Evolutionary conservation across 2,797 vertebrate genomes (phyloP).

Genomic region (Poeciliopsis turneri): DNA sequence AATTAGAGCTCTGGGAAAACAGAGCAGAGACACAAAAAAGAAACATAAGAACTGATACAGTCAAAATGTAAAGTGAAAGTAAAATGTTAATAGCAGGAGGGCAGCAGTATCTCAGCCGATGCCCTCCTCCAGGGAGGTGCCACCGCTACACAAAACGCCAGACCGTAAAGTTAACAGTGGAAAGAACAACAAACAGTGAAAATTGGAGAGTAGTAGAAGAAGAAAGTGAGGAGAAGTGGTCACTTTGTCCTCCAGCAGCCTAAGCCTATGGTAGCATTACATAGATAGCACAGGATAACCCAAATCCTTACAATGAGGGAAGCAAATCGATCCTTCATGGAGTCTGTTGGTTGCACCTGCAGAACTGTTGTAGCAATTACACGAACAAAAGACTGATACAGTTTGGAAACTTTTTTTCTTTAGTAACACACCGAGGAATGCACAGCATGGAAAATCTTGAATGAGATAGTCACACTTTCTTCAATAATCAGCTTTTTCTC

Average conservation of each 20-base stretch:
- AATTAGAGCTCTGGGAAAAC: neutral
- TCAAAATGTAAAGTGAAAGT: neutral
- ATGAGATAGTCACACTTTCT: conserved; percentile 30
- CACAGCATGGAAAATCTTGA: conserved; percentile 17
- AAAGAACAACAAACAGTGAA: neutral
- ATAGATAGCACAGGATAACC: too few species aligned
- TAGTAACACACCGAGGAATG: conserved; percentile 18
- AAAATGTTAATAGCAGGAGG: neutral
- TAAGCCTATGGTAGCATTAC: too few species aligned
- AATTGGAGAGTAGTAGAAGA: neutral
- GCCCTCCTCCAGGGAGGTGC: neutral
- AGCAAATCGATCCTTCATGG: neutral
- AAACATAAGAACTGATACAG: neutral
- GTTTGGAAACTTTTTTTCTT: conserved; percentile 15
- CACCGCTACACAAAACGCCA: neutral
- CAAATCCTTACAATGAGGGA: too few species aligned
- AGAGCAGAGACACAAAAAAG: too few species aligned
- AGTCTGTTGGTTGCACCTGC: conserved; percentile 1
- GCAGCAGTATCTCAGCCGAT: neutral
- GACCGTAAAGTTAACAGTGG: neutral
- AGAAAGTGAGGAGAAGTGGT: neutral
- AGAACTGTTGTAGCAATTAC: conserved; percentile 19
- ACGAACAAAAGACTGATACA: conserved; percentile 29
- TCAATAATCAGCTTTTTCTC: conserved; percentile 34
- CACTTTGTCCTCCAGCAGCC: neutral